Base-by-base conservation (phyloP, 2,797 vertebrate genomes). In the Saxicola maurus region DNA sequence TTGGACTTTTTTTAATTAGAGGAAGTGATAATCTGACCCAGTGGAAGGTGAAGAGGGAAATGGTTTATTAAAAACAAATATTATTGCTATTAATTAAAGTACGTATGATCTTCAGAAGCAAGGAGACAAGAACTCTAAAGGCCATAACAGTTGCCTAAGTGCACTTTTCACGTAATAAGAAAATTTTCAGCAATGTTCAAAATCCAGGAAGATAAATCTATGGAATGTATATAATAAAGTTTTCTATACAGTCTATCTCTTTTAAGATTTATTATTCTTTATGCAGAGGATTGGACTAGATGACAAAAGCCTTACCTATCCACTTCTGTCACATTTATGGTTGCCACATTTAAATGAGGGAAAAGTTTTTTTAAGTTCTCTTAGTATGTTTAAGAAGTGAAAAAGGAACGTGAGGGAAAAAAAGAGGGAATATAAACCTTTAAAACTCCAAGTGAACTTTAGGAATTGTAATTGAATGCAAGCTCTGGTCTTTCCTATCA, bases 401-500 rank as follows among this genome's bases (percentile, higher is more conserved):
- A 90, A 73, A 91, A 67, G 49, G 40, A 92, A 64, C 40, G 55
- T 86, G 15, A 67, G 66, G 45, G 9, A 6, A 15, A 68, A 72
- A 76, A 79, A 40, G 5, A 6, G 28, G 33, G 69, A 69, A 57
- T 82, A 28, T 35, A 85, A 89, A 89, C 13, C 24, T 91, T 86
- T 86, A 74, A 82, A 89, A 75, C 53, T 83, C 52, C 55, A 79
- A 62, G 60, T 87, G 80, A 89, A 84, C 75, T 90, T 91, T 68
- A 33, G 66, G 53, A 87, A 69, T 76, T 15, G 3, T 87, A 90
- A 84, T 2, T 83, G 64, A 93, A 84, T 71, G 45, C 40, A 90
- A 75, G 35, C 33, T 88, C 87, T 94, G 89, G 78, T 86, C 53
- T 82, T 93, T 61, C 30, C 46, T 85, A 76, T 86, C 86, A 87